These are phyloP conservation scores for Tholera decimalis DNA, from an alignment of 2,888 invertebrate species.

Conservation along the genomic window DNA sequence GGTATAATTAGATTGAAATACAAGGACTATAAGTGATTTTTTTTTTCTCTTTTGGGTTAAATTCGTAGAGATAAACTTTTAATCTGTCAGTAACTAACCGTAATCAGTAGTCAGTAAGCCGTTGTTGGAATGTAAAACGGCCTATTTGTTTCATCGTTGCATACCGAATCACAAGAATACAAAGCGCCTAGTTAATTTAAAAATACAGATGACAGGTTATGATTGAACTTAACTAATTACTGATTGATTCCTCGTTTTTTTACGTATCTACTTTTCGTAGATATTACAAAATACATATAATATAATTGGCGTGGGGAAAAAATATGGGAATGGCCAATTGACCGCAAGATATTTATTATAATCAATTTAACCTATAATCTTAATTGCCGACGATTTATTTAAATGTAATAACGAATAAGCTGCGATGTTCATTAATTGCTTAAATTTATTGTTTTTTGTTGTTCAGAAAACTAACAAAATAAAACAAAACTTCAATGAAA, in stretches of 20 bases:
- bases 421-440: neutral
- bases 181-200: neutral
- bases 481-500: neutral
- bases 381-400: slow-evolving; percentile 1
- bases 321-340: slow-evolving; percentile 6
- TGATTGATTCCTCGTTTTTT: slow-evolving; percentile 7
- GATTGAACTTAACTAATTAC: neutral
- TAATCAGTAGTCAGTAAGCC: slow-evolving; percentile 17
- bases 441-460: neutral
- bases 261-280: neutral
- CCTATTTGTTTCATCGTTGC: slow-evolving; percentile 15
- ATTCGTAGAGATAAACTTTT: slow-evolving; percentile 22
- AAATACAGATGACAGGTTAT: neutral
- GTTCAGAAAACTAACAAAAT: too few relatives aligned
- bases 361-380: neutral
- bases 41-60: slow-evolving; percentile 29
- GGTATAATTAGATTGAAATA: slow-evolving; percentile 7
- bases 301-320: slow-evolving; percentile 4
- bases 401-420: neutral
- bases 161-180: neutral
- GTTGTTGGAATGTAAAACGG: slow-evolving; percentile 39
- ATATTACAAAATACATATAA: neutral
- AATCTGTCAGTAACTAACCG: slow-evolving; percentile 34
- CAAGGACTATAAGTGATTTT: slow-evolving; percentile 7
- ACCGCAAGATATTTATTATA: neutral